Base-by-base conservation (phyloP, 2,888 invertebrate species). In the Oscheius onirici region DNA sequence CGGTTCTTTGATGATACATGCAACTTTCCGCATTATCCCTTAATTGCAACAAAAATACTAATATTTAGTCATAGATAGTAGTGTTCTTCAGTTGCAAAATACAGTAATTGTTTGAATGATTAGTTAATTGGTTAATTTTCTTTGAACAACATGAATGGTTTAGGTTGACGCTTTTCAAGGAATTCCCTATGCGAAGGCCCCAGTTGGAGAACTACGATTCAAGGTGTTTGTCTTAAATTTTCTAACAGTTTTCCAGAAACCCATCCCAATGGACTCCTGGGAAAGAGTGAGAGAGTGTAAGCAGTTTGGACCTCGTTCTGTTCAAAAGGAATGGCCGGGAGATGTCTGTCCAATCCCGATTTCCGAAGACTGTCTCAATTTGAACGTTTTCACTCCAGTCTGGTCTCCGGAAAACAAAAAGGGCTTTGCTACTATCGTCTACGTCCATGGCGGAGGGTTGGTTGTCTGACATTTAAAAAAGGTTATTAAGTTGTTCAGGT, bases 91-190 rank as follows among this genome's bases (percentile, higher is more conserved):
- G n/a, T n/a, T n/a, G n/a, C n/a, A n/a, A n/a, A n/a, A n/a, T n/a
- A n/a, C n/a, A n/a, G n/a, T n/a, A n/a, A n/a, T n/a, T n/a, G n/a
- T n/a, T n/a, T n/a, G n/a, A n/a, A n/a, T n/a, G n/a, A n/a, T n/a
- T n/a, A n/a, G n/a, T n/a, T n/a, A n/a, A n/a, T n/a, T n/a, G n/a
- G 28, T 20, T 3, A 11, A 3, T 1, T 40, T 2, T 24, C 28
- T 55, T 2, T 15, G 1, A 8, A 60, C 22, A 22, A 6, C 15
- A 26, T 20, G n/a, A 26, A 24, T 10, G 1, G n/a, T 66, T 54
- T 51, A 77, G 74, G 78, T 79, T 2, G 79, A 79, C 61, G 77
- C 76, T 0, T 81, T 79, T 52, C 77, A 78, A 75, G 81, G 81
- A 24, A 77, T 81, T 58, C 81, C 81, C 3, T 81, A 72, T 69